phyloP scores from a whole-genome alignment of 2,113 vertebrate genomes.

The Panurus biarmicus region DNA sequence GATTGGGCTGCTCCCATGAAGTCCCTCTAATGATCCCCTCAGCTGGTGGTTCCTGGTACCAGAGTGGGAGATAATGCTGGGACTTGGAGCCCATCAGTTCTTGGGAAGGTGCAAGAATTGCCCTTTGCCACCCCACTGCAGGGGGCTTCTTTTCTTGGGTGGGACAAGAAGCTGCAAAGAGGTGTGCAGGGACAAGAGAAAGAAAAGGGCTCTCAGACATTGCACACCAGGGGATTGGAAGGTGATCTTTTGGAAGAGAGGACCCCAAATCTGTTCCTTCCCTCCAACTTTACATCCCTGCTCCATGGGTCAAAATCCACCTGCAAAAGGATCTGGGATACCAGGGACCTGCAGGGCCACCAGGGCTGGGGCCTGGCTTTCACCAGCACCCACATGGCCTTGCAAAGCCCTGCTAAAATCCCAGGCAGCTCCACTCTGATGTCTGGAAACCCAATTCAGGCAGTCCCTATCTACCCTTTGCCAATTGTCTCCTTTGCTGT shows the following conservation, averaged over 20 bases:
- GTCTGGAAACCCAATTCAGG: neutral
- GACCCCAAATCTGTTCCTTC: neutral
- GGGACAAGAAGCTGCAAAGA: neutral
- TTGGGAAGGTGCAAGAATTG: neutral
- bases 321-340: neutral
- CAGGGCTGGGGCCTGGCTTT: neutral
- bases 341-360: neutral
- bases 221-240: neutral
- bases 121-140: neutral
- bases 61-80: neutral
- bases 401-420: neutral
- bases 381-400: neutral
- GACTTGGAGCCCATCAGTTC: neutral
- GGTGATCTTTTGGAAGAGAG: neutral
- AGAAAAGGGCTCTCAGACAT: neutral
- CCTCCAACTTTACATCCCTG: neutral
- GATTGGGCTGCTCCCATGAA: neutral
- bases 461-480: too few relatives aligned
- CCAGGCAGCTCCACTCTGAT: accelerated
- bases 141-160: neutral
- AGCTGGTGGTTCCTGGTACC: neutral
- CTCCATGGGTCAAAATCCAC: neutral
- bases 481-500: accelerated
- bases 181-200: neutral
- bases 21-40: neutral